Base-by-base conservation (phyloP, 1,140 invertebrate species). In the Caenorhabditis elegans region DNA sequence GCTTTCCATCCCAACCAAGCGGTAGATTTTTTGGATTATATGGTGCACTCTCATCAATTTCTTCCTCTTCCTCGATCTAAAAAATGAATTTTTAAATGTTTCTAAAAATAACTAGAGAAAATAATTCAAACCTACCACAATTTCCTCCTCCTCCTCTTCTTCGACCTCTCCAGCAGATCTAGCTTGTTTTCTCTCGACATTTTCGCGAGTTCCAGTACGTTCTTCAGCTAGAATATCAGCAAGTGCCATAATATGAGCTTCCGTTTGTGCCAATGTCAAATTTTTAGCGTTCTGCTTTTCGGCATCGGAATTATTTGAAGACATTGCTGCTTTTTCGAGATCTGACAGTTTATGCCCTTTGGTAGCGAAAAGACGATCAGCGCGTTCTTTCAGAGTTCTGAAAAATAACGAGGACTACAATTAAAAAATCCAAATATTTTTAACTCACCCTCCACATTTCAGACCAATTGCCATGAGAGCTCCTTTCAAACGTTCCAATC, bases 21-120 rank as follows among this genome's bases (percentile, higher is more conserved):
- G 98, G 98, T 39, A 99, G 90, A 92, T 99, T 99, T 91, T 99
- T 99, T 0, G 98, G 98, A 92, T 99, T 99, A 90, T 99, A 99
- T 0, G 97, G 96, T 49, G 98, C 95, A 86, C 95, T 95, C 89
- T 96, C 94, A 60, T 95, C 94, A 84, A 96, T 95, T 49, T 89
- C 88, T 46, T 90, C 90, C 55, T 92, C 60, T 47, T 90, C 89
- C 24, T 86, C 86, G 26, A 85, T 76, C 55, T 55, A 10, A 0
- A 80, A 49, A n/a, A n/a, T n/a, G n/a, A n/a, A n/a, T n/a, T n/a
- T n/a, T n/a, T n/a, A n/a, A n/a, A n/a, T n/a, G n/a, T n/a, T n/a
- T n/a, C n/a, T 28, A 28, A 53, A 19, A 60, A 48, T 39, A 1
- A 39, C 3, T 36, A 6, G 10, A 55, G 31, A 2, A 47, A 15